These are phyloP conservation scores for Prolemur simus DNA, from an alignment of 2,113 vertebrate genomes.

Conservation along the genomic window DNA sequence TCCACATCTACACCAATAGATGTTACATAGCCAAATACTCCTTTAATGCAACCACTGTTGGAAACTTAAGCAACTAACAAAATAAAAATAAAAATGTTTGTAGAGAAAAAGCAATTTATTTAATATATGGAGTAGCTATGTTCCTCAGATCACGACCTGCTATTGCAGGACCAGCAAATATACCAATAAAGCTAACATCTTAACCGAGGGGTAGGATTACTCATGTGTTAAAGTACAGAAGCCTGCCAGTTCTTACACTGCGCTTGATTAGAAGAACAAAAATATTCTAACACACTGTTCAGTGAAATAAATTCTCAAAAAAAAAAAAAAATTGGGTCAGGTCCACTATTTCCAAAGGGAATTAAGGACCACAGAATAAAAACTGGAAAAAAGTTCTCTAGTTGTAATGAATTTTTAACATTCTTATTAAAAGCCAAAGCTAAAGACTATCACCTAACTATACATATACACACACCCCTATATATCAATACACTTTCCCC, in stretches of 20 bases:
- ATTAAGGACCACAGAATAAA: conserved; percentile 19
- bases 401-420: not conserved
- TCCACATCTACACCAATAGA: not conserved
- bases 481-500: not conserved
- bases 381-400: not conserved
- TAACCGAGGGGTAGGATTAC: conserved; percentile 1
- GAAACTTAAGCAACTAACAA: not conserved
- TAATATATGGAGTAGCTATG: not conserved
- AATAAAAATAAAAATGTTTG: not conserved
- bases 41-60: not conserved
- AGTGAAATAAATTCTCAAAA: conserved; percentile 45
- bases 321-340: conserved; percentile 42
- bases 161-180: not conserved
- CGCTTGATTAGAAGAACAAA: conserved; percentile 50
- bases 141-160: not conserved
- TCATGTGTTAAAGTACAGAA: conserved; percentile 9
- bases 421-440: conserved; percentile 36
- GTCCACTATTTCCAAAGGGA: conserved; percentile 39
- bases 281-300: conserved; percentile 53
- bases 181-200: not conserved
- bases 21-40: conserved; percentile 8
- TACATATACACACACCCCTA: not conserved
- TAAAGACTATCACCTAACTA: not conserved
- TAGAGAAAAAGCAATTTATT: not conserved
- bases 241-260: conserved; percentile 18